Percentiles rank a stretch among this genome's conserved stretches.
Conservation (phyloP, 2,113 vertebrate species). For the Cygnus buccinator region DNA sequence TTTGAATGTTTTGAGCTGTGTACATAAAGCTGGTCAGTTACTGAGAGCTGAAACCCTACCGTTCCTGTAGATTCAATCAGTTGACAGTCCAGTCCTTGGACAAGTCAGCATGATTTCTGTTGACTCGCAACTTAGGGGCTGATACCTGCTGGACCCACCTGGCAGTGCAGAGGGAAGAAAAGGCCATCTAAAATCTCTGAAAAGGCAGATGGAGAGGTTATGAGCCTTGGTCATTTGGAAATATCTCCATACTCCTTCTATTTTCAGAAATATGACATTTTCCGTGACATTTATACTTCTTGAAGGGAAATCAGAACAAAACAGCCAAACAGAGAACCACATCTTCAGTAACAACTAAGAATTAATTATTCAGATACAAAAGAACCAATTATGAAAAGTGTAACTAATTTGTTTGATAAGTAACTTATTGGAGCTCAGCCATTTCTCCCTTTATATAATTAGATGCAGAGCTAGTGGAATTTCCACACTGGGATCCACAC, state of each 20-base stretch:
- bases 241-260: neutral
- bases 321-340: neutral
- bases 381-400: neutral
- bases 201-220: neutral
- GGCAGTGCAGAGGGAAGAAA: neutral
- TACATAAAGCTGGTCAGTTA: neutral
- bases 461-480: neutral
- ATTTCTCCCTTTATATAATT: neutral
- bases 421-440: neutral
- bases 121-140: neutral
- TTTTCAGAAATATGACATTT: neutral
- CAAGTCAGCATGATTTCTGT: neutral
- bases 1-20: neutral
- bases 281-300: neutral
- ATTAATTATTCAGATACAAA: neutral
- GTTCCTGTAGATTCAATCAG: neutral
- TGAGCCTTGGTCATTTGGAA: neutral
- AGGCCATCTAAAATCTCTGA: neutral
- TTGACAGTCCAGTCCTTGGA: neutral
- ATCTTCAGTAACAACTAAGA: neutral
- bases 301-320: neutral
- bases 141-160: neutral
- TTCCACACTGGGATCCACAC: neutral
- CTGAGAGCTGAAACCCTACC: neutral
- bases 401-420: neutral